Evolutionary conservation across 2,113 vertebrate species (phyloP).

Genomic region (Phalacrocorax brasilianus): DNA sequence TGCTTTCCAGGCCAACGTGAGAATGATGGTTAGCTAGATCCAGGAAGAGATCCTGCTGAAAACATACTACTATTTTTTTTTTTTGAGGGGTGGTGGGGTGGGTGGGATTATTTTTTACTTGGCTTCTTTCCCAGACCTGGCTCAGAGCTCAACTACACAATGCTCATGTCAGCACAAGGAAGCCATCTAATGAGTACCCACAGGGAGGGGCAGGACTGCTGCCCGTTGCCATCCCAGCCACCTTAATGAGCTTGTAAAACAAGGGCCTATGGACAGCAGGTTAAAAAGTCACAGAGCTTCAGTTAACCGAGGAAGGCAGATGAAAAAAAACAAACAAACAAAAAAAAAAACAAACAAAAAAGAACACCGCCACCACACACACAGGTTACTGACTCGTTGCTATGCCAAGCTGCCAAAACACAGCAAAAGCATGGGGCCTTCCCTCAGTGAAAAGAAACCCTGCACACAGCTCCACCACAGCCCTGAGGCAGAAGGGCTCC

Average conservation of each 20-base stretch:
- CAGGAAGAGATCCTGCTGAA: slow-evolving; percentile 36
- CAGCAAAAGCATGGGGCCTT: background rate
- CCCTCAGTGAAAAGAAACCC: background rate
- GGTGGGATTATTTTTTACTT: slow-evolving; percentile 45
- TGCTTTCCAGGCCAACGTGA: background rate
- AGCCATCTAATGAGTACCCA: slow-evolving; percentile 54
- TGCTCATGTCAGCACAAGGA: slow-evolving; percentile 62
- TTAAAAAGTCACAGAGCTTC: slow-evolving; percentile 39
- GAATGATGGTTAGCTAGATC: background rate
- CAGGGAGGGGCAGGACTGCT: background rate
- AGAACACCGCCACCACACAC: background rate
- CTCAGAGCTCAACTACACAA: slow-evolving; percentile 39
- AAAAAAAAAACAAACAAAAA: background rate
- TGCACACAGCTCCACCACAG: background rate
- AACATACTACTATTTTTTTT: background rate
- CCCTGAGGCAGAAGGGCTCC: background rate
- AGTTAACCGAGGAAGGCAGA: background rate
- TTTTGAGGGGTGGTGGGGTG: background rate
- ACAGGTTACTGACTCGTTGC: background rate
- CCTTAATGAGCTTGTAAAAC: slow-evolving; percentile 55
- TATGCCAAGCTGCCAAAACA: background rate
- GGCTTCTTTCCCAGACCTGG: slow-evolving; percentile 46
- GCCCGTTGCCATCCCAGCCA: background rate
- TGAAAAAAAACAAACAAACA: background rate
- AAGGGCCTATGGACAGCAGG: background rate